A percentile compares a stretch with the other conserved stretches of the same genome.
phyloP scores from a whole-genome alignment of 2,888 invertebrate genomes.

The Globia sparganii region DNA sequence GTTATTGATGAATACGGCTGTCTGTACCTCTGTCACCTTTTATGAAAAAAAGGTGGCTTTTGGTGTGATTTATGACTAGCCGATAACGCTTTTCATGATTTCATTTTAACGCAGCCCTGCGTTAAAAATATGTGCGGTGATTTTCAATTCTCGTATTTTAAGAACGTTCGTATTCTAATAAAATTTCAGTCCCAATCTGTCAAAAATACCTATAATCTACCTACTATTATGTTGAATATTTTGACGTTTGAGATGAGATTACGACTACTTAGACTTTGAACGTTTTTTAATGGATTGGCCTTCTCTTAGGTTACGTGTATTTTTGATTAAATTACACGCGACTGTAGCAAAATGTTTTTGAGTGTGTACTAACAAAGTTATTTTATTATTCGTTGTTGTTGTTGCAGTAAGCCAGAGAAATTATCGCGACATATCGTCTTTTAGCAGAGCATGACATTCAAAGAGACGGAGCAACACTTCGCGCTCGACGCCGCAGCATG shows the following conservation, averaged over 20 bases:
- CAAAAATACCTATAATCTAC: background rate
- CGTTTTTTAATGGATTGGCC: background rate
- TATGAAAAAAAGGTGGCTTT: too few species aligned
- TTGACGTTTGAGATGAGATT: background rate
- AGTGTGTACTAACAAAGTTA: background rate
- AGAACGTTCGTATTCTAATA: background rate
- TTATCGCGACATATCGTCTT: slow-evolving; percentile 83
- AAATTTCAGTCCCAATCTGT: background rate
- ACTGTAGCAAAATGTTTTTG: too few species aligned
- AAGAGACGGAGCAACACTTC: slow-evolving; percentile 81
- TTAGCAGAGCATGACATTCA: slow-evolving; percentile 87
- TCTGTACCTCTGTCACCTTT: slow-evolving; percentile 6
- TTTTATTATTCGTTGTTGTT: slow-evolving; percentile 20
- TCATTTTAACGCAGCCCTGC: background rate
- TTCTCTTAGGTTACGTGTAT: background rate
- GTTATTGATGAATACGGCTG: slow-evolving; percentile 2
- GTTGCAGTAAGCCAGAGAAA: slow-evolving; percentile 86
- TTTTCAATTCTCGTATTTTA: background rate
- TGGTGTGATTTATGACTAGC: slow-evolving; percentile 6
- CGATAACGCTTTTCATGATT: slow-evolving; percentile 6
- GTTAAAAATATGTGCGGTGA: background rate
- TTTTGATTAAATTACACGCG: background rate
- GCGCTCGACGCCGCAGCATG: slow-evolving; percentile 79
- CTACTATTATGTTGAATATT: background rate
- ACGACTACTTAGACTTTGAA: background rate